Evolutionary conservation across 2,888 invertebrate genomes (phyloP).

Genomic region (Dicycla oo): DNA sequence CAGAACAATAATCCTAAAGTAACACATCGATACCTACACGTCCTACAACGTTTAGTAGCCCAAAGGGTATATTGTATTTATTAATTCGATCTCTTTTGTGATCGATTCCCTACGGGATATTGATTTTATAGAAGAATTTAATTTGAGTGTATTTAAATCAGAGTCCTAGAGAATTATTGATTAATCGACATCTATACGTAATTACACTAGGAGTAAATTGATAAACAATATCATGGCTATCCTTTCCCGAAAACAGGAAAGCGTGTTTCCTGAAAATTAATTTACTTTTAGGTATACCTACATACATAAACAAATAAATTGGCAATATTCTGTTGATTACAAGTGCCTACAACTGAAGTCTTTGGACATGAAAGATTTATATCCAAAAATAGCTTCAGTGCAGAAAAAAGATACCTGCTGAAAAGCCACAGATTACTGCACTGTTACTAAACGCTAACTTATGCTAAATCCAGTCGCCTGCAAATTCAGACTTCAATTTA

Average conservation of each 20-base stretch:
- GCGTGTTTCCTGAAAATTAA: not conserved
- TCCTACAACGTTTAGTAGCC: constrained; percentile 63
- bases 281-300: not conserved
- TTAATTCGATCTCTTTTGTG: constrained; percentile 35
- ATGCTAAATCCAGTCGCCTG: not conserved
- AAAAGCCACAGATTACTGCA: not conserved
- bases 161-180: constrained; percentile 1
- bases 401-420: not conserved
- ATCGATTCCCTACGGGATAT: constrained; percentile 17
- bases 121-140: constrained; percentile 10
- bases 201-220: not conserved
- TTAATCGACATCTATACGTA: not conserved
- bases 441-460: not conserved
- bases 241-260: not conserved
- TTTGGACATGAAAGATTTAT: too few species aligned
- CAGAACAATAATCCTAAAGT: constrained; percentile 79
- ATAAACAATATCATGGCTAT: not conserved
- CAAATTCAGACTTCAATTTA: not conserved
- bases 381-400: not conserved
- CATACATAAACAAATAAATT: not conserved
- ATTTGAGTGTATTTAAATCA: not conserved
- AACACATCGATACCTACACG: constrained; percentile 76
- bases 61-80: constrained; percentile 63
- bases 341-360: not conserved
- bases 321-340: not conserved